Base-by-base conservation (phyloP, 2,797 vertebrate species). In the Diplodus puntazzo region DNA sequence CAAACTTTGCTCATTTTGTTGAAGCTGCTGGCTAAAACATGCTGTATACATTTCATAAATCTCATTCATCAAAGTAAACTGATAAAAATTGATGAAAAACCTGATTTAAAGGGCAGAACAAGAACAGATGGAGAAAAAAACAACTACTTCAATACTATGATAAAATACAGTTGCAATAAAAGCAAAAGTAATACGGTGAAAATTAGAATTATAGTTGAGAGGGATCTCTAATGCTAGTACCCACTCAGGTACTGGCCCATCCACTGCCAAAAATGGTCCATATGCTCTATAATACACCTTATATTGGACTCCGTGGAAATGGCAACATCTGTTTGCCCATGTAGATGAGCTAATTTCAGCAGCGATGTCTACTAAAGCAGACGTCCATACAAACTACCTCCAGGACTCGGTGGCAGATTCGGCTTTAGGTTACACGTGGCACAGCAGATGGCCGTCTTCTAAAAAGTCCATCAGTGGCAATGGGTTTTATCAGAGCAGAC, bases 321-420 rank as follows among this genome's bases (percentile, higher is more conserved):
- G 72, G 71, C 68, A 93, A 95, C 95, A 95, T 95, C 95, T 96
- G 95, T 88, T 96, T 77, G 87, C 83, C 78, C 85, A 53, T 91
- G 93, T 93, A 92, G 89, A 92, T 73, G 88, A 89, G 92, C 91
- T 93, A 77, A 93, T 94, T 95, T 92, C 87, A 43, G 85, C 85
- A 50, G 90, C 82, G 72, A 92, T 84, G 87, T 88, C 87, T 83
- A 92, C 87, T 86, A 90, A 90, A 92, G 88, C 91, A 93, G 91
- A 92, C 93, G 88, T 88, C 90, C 90, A 86, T 90, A 89, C 90
- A 94, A 93, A 92, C 87, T 81, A 78, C 89, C 92, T 90, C 43
- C 78, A 88, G 94, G 93, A 93, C 88, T 69, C 50, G 69, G 84
- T 83, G 84, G 87, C 92, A 93, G 91, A 86, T 87, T 83, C 70